Base-by-base conservation (phyloP, 2,113 vertebrate genomes). In the Osmerus eperlanus region DNA sequence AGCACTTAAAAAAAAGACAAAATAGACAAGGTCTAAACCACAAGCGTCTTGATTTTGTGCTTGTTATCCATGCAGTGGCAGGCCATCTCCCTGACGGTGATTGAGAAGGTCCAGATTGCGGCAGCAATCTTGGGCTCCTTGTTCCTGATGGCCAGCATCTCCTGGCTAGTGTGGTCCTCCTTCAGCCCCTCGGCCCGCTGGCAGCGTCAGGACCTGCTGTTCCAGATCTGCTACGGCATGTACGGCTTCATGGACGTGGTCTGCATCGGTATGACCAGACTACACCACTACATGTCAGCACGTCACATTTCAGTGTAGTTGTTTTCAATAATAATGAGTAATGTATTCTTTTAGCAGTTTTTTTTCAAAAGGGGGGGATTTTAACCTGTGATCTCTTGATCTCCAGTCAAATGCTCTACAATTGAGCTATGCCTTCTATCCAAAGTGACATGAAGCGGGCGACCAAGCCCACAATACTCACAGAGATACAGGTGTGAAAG, bases 211-310 rank as follows among this genome's bases (percentile, higher is more conserved):
- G 97, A 99, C 90, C 95, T 99, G 86, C 97, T 99, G 81, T 99
- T 99, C 92, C 97, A 99, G 95, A 99, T 99, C 93, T 99, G 97
- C 91, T 99, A 99, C 9, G 96, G 96, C 88, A 98, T 99, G 97
- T 99, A 99, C 0, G 97, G 97, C 92, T 99, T 99, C 92, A 99
- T 99, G 97, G 97, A 99, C 70, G 93, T 99, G 83, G 96, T 98
- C 88, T 99, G 97, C 92, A 96, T 99, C 81, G 97, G 97, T 99
- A 90, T 92, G 93, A 60, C 64, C 15, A 11, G 23, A 32, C 64
- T 62, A n/a, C 58, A 11, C 16, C 16, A 21, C 64, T 28, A 28
- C 28, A 32, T n/a, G 4, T 41, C 11, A 41, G n/a, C 11, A 12
- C 28, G 1, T 7, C 16, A n/a, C 54, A 16, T 36, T 11, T 36